These are phyloP conservation scores for Denticeps clupeoides DNA, from an alignment of 2,797 vertebrate genomes.

Conservation along the genomic window DNA sequence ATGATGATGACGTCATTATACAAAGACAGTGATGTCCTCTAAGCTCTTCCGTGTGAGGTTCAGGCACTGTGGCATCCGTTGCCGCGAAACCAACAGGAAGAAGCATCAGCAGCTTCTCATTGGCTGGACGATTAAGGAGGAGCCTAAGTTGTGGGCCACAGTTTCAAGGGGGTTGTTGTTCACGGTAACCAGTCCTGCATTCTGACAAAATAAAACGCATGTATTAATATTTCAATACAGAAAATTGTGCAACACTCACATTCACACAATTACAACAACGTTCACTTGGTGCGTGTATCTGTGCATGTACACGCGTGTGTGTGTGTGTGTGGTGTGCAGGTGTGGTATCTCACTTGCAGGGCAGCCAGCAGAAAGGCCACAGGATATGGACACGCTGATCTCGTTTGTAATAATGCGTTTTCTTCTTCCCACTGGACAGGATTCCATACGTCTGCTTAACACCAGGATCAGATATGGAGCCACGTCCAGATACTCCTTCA, in stretches of 20 bases:
- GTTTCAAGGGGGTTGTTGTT: conserved; percentile 91
- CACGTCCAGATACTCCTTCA: conserved; percentile 86
- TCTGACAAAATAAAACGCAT: too few species aligned
- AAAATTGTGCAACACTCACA: too few species aligned
- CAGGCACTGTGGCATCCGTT: conserved; percentile 72
- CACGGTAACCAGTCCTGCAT: conserved; percentile 81
- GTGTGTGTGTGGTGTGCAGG: neutral
- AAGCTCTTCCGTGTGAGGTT: conserved; percentile 71
- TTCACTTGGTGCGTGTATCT: neutral
- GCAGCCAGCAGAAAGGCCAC: conserved; percentile 83
- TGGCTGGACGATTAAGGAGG: conserved; percentile 71
- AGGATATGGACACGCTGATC: conserved; percentile 89
- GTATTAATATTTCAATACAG: too few species aligned
- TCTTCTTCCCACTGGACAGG: conserved; percentile 67
- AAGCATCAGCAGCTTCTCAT: conserved; percentile 87
- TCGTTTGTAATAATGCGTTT: conserved; percentile 92
- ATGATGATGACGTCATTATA: too few species aligned
- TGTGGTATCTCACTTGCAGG: conserved; percentile 59
- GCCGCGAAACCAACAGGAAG: conserved; percentile 85
- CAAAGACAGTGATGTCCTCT: conserved; percentile 73
- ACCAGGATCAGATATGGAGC: conserved; percentile 84
- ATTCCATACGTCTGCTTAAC: conserved; percentile 80
- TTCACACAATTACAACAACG: too few species aligned
- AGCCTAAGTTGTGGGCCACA: conserved; percentile 76
- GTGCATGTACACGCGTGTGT: neutral